Conservation (phyloP, 2,888 invertebrate species). For the Mythimna loreyi region DNA sequence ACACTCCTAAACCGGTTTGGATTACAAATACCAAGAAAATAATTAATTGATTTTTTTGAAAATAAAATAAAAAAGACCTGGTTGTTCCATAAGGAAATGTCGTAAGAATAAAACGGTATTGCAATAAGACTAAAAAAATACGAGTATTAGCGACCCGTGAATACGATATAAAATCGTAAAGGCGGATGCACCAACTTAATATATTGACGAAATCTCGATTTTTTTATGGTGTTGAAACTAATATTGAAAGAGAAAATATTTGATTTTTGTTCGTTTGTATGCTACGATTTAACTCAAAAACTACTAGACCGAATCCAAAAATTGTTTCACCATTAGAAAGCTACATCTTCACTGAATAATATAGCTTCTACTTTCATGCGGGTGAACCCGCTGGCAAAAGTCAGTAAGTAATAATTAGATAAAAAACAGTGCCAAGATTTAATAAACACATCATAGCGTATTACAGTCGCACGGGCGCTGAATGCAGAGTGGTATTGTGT, state of each 20-base stretch:
- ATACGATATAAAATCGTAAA: neutral
- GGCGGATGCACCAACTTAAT: neutral
- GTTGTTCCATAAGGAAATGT: neutral
- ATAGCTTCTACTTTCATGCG: too few species aligned
- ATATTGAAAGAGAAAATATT: too few species aligned
- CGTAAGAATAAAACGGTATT: too few species aligned
- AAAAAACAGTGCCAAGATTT: too few species aligned
- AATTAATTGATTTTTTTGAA: neutral
- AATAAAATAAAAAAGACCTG: neutral
- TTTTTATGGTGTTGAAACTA: neutral
- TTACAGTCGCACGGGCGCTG: neutral
- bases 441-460: neutral
- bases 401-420: too few species aligned
- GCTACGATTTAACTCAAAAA: too few species aligned
- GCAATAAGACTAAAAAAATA: neutral
- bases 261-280: too few species aligned
- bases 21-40: neutral
- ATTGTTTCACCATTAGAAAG: too few species aligned
- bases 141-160: neutral
- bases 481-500: conserved; percentile 19
- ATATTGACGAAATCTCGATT: neutral
- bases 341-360: too few species aligned
- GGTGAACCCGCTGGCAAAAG: too few species aligned
- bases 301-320: too few species aligned
- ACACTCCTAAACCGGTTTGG: neutral